Base-by-base conservation (phyloP, 2,113 vertebrate genomes). In the Proterorhinus semilunaris region DNA sequence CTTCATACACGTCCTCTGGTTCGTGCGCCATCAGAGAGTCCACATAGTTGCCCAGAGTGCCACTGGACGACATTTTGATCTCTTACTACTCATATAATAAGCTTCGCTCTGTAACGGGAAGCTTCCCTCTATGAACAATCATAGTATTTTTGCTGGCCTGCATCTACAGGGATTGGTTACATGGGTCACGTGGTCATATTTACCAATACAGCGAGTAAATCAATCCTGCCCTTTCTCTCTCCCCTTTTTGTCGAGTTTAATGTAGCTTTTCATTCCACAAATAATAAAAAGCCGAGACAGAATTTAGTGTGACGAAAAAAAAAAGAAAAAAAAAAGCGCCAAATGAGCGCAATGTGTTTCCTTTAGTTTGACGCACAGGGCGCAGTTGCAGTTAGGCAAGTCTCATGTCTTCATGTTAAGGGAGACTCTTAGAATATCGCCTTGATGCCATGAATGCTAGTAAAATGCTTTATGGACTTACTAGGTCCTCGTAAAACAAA, bases 121-220 rank as follows among this genome's bases (percentile, higher is more conserved):
- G 95, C 95, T 93, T 93, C 93, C 91, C 94, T 93, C 94, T 91
- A 85, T 89, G 96, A 95, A 96, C 95, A 96, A 95, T 95, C 95
- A 94, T 95, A 96, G 95, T 96, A 96, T 96, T 96, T 93, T 97
- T 96, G 95, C 96, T 95, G 95, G 88, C 95, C 95, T 94, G 86
- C 95, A 94, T 93, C 93, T 92, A 91, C 95, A 90, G 94, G 95
- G 94, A 99, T 99, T 99, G 97, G 97, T 98, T 94, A 94, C 92
- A 92, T 91, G 89, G 93, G 93, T 96, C 97, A 99, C 97, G 97
- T 99, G 97, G 95, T 95, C 95, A 95, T 99, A 99, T 99, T 98
- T 99, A 99, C 96, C 95, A 98, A 99, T 97, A 97, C 96, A 93
- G 88, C 76, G 93, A 96, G 95, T 99, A 98, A 98, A 99, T 98